Conservation (phyloP, 2,888 invertebrate genomes). For the Stegana nigrithorax region DNA sequence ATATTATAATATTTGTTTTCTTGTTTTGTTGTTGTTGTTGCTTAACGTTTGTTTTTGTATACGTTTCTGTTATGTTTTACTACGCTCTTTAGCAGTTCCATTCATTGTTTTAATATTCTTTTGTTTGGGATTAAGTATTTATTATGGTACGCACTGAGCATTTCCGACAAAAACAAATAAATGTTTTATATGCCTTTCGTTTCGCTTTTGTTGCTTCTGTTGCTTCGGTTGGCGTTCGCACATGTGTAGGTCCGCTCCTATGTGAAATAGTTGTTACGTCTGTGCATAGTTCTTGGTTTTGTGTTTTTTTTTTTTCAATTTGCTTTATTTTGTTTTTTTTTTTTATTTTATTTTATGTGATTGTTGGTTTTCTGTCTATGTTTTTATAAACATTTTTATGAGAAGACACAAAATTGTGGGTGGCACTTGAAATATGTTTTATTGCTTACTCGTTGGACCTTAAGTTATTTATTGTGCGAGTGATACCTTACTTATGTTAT, state of each 20-base stretch:
- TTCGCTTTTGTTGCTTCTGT: background rate
- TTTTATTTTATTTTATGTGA: background rate
- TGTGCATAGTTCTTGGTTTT: background rate
- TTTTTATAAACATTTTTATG: too few relatives aligned
- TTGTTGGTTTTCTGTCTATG: too few relatives aligned
- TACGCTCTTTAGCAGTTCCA: conserved; percentile 54
- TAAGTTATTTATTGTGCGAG: background rate
- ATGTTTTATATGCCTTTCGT: conserved; percentile 39
- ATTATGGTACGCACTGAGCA: conserved; percentile 58
- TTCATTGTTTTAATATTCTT: conserved; percentile 60
- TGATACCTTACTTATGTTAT: too few relatives aligned
- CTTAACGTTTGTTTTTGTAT: too few relatives aligned
- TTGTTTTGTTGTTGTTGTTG: too few relatives aligned
- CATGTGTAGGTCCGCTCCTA: background rate
- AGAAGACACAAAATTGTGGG: background rate
- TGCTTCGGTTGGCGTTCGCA: background rate
- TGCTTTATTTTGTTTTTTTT: background rate
- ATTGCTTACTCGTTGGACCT: background rate
- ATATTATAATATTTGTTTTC: too few relatives aligned
- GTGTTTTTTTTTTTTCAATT: background rate
- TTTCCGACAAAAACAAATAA: conserved; percentile 59
- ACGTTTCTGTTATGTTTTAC: conserved; percentile 71
- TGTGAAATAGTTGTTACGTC: too few relatives aligned
- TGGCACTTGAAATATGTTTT: background rate
- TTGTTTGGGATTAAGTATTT: conserved; percentile 59